phyloP scores from a whole-genome alignment of 64 coral and sea anemone species.

The Actinia equina region DNA sequence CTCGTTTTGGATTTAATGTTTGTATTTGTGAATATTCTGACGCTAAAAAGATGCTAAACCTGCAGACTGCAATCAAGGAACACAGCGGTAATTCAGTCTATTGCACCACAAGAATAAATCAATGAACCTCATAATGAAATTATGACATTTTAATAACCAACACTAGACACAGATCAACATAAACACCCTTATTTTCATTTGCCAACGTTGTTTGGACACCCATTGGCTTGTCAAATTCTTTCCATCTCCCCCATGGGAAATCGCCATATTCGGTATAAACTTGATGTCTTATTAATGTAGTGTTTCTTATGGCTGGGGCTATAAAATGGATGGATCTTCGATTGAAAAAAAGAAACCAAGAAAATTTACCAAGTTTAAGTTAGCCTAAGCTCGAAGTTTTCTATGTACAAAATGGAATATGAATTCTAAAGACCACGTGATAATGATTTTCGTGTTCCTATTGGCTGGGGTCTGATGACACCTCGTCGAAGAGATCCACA shows the following conservation, averaged over 20 bases:
- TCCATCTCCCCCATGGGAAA: background rate
- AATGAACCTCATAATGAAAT: too few relatives aligned
- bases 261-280: background rate
- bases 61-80: too few relatives aligned
- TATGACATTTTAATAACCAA: background rate
- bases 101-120: too few relatives aligned
- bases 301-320: background rate
- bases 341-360: too few relatives aligned
- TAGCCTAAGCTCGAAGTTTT: background rate
- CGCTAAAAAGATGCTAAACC: too few relatives aligned
- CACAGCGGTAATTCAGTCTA: background rate
- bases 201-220: background rate
- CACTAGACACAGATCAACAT: background rate
- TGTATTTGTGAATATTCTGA: too few relatives aligned
- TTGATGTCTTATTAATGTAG: background rate
- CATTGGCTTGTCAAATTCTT: background rate
- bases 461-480: slow-evolving; percentile 25
- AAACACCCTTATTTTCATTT: background rate
- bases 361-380: background rate
- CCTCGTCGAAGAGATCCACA: slow-evolving; percentile 78
- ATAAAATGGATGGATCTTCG: background rate
- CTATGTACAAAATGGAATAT: slow-evolving; percentile 1
- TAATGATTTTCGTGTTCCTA: background rate
- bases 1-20: too few relatives aligned
- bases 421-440: background rate